Percentiles rank a stretch among this genome's conserved stretches.
Conservation (phyloP, 2,888 invertebrate genomes). For the Hirtodrosophila alboralis region DNA sequence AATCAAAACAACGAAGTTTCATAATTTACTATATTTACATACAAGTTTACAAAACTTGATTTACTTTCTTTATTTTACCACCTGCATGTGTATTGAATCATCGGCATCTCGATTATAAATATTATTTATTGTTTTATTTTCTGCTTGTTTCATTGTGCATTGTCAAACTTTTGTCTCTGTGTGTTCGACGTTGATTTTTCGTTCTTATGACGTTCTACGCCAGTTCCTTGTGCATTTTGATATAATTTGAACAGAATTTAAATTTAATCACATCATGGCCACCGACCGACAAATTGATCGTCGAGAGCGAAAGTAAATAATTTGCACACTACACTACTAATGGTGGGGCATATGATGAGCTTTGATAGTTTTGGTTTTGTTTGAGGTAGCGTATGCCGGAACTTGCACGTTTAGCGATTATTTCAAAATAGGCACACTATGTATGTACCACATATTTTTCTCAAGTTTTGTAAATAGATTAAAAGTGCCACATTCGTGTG, state of each 20-base stretch:
- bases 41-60: no score
- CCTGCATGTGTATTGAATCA: no score
- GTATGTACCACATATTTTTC: slow-evolving; percentile 34
- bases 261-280: slow-evolving; percentile 59
- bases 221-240: slow-evolving; percentile 7
- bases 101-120: no score
- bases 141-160: background rate
- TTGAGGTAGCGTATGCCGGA: slow-evolving; percentile 42
- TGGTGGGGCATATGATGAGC: slow-evolving; percentile 21
- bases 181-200: background rate
- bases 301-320: slow-evolving; percentile 63
- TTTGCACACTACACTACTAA: slow-evolving; percentile 41
- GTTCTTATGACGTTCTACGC: background rate
- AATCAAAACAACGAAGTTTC: no score
- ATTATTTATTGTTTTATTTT: no score
- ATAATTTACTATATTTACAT: no score
- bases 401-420: slow-evolving; percentile 33
- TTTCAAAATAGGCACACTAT: slow-evolving; percentile 34
- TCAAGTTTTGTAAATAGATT: slow-evolving; percentile 70
- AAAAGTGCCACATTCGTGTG: slow-evolving; percentile 59
- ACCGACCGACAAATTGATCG: slow-evolving; percentile 33
- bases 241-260: slow-evolving; percentile 49
- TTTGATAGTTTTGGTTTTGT: background rate
- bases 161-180: background rate
- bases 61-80: no score